Evolutionary conservation across 2,888 invertebrate genomes (phyloP).

Genomic region (Parelbella ahira): DNA sequence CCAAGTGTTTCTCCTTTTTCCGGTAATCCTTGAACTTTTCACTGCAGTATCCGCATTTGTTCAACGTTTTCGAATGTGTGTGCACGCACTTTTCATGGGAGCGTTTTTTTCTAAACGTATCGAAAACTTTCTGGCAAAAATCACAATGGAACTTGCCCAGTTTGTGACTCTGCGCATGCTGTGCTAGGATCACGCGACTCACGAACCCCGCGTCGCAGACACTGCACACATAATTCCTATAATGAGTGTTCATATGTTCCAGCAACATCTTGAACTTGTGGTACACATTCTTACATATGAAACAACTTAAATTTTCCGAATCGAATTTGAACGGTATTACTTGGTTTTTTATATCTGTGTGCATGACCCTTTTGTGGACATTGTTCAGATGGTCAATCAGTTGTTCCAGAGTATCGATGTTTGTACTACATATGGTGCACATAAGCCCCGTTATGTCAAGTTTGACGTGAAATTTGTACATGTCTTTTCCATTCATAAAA

Average conservation of each 20-base stretch:
- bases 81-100: conserved; percentile 67
- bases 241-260: conserved; percentile 63
- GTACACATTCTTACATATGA: conserved; percentile 37
- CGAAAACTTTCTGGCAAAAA: conserved; percentile 66
- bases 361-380: conserved; percentile 34
- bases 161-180: conserved; percentile 51
- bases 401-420: conserved; percentile 34
- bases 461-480: conserved; percentile 42
- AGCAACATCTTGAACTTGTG: conserved; percentile 44
- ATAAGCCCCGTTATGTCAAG: conserved; percentile 49
- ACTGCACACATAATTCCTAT: conserved; percentile 54
- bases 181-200: conserved; percentile 44
- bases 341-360: conserved; percentile 41
- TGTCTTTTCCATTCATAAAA: conserved; percentile 37
- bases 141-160: conserved; percentile 51
- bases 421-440: conserved; percentile 35
- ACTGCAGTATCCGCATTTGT: conserved; percentile 54
- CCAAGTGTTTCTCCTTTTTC: conserved; percentile 47
- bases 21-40: conserved; percentile 50
- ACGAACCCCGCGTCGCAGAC: conserved; percentile 58
- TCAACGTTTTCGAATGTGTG: conserved; percentile 40
- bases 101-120: conserved; percentile 61
- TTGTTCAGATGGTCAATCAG: conserved; percentile 35
- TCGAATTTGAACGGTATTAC: conserved; percentile 50
- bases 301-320: conserved; percentile 35